Percentiles rank a stretch among this genome's conserved stretches.
These are phyloP conservation scores for Palythoa heliodiscus DNA, from an alignment of 92 coral and sea anemone genomes.

Conservation along the genomic window DNA sequence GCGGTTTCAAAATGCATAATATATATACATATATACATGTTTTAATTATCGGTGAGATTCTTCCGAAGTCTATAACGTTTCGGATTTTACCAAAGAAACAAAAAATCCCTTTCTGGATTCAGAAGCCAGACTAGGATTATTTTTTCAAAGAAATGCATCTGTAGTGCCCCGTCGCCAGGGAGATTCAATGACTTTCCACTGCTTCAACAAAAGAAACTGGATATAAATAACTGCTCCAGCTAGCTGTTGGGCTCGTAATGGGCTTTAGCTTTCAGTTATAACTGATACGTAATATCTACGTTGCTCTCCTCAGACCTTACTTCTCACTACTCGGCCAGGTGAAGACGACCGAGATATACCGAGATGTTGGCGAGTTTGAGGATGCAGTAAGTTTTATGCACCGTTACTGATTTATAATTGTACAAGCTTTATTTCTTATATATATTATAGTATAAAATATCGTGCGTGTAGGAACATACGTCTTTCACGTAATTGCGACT, in stretches of 20 bases:
- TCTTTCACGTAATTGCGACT: neutral
- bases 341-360: slow-evolving; percentile 63
- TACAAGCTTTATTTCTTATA: neutral
- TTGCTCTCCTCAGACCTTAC: slow-evolving; percentile 53
- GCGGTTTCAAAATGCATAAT: no score
- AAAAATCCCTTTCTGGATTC: no score
- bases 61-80: no score
- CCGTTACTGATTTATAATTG: neutral
- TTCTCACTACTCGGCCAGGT: slow-evolving; percentile 67
- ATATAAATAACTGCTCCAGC: neutral
- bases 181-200: neutral
- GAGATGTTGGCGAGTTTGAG: slow-evolving; percentile 61
- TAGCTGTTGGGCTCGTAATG: neutral
- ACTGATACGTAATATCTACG: neutral
- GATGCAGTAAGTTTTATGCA: slow-evolving; percentile 35
- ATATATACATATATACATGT: no score
- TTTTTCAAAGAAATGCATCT: neutral
- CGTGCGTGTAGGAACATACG: neutral
- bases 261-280: neutral
- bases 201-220: neutral
- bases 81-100: neutral
- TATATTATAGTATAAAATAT: no score
- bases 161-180: neutral
- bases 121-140: neutral
- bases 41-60: no score